Evolutionary conservation across 2,113 vertebrate species (phyloP), one percentile per base, ranked within the genome.

Genomic region (Oryzias celebensis): DNA sequence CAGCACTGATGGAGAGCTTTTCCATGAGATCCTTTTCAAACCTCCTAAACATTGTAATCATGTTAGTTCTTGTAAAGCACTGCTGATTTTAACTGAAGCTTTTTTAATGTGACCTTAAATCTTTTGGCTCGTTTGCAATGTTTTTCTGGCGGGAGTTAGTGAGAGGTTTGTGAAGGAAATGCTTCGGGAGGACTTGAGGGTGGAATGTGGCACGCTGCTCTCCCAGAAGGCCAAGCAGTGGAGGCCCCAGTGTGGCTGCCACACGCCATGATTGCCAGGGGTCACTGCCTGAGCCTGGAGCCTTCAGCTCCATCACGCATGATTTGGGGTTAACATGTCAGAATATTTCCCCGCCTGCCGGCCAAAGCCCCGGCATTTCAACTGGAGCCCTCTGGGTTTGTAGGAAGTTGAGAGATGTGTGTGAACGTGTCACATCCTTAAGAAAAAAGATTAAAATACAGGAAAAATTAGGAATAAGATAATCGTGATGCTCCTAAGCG

Each of bases 211-310:
- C 24, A 41, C 15, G 47, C 36, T n/a, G n/a, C 7, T 23, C 77
- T 89, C 83, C 84, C 87, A 82, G 73, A 87, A 76, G 84, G 81
- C 73, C 61, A 10, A 1, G 56, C 68, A 49, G 53, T 64, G 42
- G 78, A 64, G 81, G 83, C 78, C 78, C 82, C 72, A 64, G 62
- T 77, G 82, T 65, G 81, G 82, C 77, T 81, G 87, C 85, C 87
- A 90, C 90, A 91, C 85, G 88, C 78, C 83, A 69, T 77, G 77
- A 85, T 87, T 72, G 77, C 77, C 76, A 87, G 74, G 84, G 88
- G 88, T 90, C 89, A 86, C 44, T 7, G 65, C 74, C 44, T 20
- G 61, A 79, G 83, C 63, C 77, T n/a, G 47, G 67, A 71, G 83
- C 77, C 81, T 78, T 81, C 71, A 72, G 41, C 80, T 56, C 64